Percentiles rank a stretch among this genome's conserved stretches.
Evolutionary conservation across 2,113 vertebrate species (phyloP).

Genomic region (Scomber japonicus): DNA sequence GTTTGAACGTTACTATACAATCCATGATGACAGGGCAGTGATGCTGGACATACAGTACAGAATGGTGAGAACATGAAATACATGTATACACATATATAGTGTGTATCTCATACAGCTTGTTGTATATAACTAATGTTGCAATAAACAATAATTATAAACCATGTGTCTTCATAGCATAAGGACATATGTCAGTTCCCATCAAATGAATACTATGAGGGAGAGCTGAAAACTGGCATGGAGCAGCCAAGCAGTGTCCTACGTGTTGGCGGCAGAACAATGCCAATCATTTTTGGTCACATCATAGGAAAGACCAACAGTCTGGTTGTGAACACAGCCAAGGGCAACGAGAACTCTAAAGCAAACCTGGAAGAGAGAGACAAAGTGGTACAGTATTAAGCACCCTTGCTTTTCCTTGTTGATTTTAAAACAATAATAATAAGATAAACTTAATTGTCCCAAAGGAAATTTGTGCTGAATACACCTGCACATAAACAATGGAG

Average conservation of each 20-base stretch:
- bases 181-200: constrained; percentile 91
- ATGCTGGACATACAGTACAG: constrained; percentile 76
- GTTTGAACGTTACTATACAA: constrained; percentile 69
- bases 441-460: too few species aligned
- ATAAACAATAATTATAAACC: not conserved
- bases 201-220: constrained; percentile 80
- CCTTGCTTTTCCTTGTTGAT: not conserved
- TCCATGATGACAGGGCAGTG: constrained; percentile 17
- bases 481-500: too few species aligned
- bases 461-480: too few species aligned
- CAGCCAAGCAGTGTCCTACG: constrained; percentile 75
- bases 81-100: not conserved
- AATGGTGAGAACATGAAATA: constrained; percentile 63
- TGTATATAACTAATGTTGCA: not conserved
- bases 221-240: constrained; percentile 76
- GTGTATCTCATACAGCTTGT: not conserved
- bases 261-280: constrained; percentile 53
- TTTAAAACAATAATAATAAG: not conserved
- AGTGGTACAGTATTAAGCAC: constrained; percentile 81
- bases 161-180: constrained; percentile 81
- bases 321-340: constrained; percentile 88
- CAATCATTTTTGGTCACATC: constrained; percentile 88
- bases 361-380: constrained; percentile 85
- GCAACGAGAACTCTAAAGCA: constrained; percentile 91
- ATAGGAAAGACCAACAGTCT: constrained; percentile 86